Conservation (phyloP, 2,888 invertebrate species). For the Elgonia sp. region DNA sequence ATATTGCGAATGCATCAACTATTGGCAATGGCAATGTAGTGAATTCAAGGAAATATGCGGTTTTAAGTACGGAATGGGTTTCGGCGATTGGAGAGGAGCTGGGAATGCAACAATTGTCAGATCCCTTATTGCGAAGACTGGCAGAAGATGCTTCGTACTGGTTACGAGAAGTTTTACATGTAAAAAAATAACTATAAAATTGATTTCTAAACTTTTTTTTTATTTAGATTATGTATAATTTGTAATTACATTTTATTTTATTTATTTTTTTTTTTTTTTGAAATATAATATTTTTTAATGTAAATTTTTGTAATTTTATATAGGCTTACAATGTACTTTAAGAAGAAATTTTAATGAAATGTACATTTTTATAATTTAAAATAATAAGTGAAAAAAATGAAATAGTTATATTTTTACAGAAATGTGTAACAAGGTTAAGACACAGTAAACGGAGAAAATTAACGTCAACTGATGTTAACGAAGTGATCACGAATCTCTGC, state of each 20-base stretch:
- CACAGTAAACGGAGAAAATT: conserved; percentile 84
- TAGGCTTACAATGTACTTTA: too few relatives aligned
- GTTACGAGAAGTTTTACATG: conserved; percentile 85
- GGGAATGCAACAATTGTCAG: conserved; percentile 84
- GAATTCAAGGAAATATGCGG: conserved; percentile 83
- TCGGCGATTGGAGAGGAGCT: conserved; percentile 85
- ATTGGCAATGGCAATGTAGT: conserved; percentile 80
- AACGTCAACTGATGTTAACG: conserved; percentile 84
- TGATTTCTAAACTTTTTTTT: not conserved
- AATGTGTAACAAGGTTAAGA: conserved; percentile 85
- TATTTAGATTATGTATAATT: too few relatives aligned
- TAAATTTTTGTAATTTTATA: too few relatives aligned
- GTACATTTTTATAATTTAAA: too few relatives aligned
- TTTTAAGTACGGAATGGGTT: conserved; percentile 85
- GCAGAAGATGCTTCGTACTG: conserved; percentile 86
- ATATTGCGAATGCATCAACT: conserved; percentile 80
- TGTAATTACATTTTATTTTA: not conserved
- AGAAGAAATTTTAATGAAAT: too few relatives aligned
- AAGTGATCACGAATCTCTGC: conserved; percentile 85
- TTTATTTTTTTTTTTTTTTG: too few relatives aligned
- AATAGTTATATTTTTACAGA: conserved; percentile 81
- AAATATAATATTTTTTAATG: too few relatives aligned
- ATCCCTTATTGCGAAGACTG: conserved; percentile 83
- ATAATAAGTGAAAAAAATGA: too few relatives aligned
- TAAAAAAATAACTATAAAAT: conserved; percentile 60